A percentile compares a stretch with the other conserved stretches of the same genome.
Evolutionary conservation across 1,140 invertebrate species (phyloP).

Genomic region (Scaptomyza hsui): DNA sequence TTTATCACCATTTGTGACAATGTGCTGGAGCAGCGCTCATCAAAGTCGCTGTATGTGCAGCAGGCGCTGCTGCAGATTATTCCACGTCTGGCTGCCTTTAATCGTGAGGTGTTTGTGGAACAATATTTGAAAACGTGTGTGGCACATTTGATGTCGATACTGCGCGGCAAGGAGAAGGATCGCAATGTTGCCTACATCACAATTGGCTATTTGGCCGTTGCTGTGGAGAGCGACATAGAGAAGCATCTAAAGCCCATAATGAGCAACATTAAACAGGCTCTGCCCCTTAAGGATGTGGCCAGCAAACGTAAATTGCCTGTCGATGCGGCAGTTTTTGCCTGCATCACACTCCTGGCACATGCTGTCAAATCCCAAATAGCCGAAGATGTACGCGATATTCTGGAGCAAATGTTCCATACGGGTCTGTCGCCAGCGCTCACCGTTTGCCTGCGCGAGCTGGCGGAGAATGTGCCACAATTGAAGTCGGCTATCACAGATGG

Average conservation of each 20-base stretch:
- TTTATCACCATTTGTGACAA: conserved; percentile 92
- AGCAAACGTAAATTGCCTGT: conserved; percentile 89
- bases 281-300: conserved; percentile 91
- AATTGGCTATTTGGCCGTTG: conserved; percentile 95
- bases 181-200: conserved; percentile 94
- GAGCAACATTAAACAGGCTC: conserved; percentile 91
- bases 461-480: conserved; percentile 93
- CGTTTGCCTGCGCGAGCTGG: conserved; percentile 94
- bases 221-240: conserved; percentile 93
- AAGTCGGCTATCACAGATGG: conserved; percentile 97
- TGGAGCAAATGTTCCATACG: conserved; percentile 96
- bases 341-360: conserved; percentile 95
- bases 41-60: conserved; percentile 93
- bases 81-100: conserved; percentile 97
- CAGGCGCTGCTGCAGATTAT: conserved; percentile 94
- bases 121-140: conserved; percentile 92
- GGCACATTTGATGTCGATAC: conserved; percentile 89
- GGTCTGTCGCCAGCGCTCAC: conserved; percentile 95
- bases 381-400: conserved; percentile 91
- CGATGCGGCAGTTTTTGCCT: conserved; percentile 96
- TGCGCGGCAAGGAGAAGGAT: conserved; percentile 92
- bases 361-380: conserved; percentile 91
- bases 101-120: conserved; percentile 91
- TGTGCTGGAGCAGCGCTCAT: conserved; percentile 91
- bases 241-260: conserved; percentile 93